A percentile compares a stretch with the other conserved stretches of the same genome.
phyloP scores from a whole-genome alignment of 2,797 vertebrate genomes.

The Aulostomus chinensis region DNA sequence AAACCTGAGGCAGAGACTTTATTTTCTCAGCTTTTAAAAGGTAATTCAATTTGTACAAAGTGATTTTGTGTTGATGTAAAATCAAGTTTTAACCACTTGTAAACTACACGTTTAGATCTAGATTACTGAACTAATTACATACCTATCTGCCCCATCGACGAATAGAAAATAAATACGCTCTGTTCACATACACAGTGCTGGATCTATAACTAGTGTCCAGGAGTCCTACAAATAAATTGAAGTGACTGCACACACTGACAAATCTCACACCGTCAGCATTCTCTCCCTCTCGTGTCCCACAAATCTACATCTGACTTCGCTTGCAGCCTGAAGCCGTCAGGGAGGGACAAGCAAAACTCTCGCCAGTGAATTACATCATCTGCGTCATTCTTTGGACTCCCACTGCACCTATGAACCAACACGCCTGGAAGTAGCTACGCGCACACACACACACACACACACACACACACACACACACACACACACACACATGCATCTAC shows the following conservation, averaged over 20 bases:
- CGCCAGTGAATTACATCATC: conserved; percentile 67
- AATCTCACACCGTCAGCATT: conserved; percentile 34
- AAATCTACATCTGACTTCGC: conserved; percentile 33
- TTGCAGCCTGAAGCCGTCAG: conserved; percentile 44
- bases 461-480: conserved; percentile 1
- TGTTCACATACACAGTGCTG: neutral
- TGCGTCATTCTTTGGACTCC: conserved; percentile 59
- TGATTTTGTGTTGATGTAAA: neutral
- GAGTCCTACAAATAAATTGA: conserved; percentile 11
- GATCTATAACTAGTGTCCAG: conserved; percentile 5
- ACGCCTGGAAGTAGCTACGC: conserved; percentile 24
- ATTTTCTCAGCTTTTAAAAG: too few species aligned
- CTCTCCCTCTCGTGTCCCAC: conserved; percentile 11
- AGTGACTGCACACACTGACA: conserved; percentile 10
- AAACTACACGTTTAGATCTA: too few species aligned
- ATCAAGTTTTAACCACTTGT: neutral
- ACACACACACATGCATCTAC: neutral
- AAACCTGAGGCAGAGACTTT: too few species aligned
- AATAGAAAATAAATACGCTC: conserved; percentile 1
- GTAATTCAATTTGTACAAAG: too few species aligned
- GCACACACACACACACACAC: conserved; percentile 13
- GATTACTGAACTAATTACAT: too few species aligned
- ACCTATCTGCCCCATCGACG: neutral
- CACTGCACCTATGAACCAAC: conserved; percentile 34
- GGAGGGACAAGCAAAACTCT: conserved; percentile 40